phyloP scores from a whole-genome alignment of 2,888 invertebrate species.

The Augochlorella aurata region DNA sequence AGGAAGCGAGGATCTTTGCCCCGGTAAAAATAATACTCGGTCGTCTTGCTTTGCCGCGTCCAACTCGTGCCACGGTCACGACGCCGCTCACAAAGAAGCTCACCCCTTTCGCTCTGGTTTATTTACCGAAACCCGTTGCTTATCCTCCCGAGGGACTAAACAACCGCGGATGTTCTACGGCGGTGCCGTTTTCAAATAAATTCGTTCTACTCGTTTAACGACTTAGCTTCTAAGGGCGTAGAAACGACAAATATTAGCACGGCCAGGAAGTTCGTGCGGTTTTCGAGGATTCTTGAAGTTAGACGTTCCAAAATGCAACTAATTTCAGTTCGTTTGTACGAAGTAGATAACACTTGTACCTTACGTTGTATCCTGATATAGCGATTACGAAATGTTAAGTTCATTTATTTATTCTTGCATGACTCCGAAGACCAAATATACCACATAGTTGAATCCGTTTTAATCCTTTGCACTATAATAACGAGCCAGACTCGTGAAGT shows the following conservation, averaged over 20 bases:
- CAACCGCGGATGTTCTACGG: not conserved
- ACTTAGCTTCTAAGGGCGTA: not conserved
- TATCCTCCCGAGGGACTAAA: not conserved
- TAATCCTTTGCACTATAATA: too few relatives aligned
- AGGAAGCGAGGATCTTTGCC: conserved; percentile 21
- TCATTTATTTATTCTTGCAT: too few relatives aligned
- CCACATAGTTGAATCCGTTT: too few relatives aligned
- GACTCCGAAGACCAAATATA: too few relatives aligned
- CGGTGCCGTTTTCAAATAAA: not conserved
- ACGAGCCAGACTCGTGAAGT: too few relatives aligned
- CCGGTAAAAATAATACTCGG: conserved; percentile 37
- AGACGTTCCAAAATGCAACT: too few relatives aligned
- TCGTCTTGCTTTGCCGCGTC: not conserved
- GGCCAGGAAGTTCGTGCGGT: too few relatives aligned
- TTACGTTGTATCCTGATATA: too few relatives aligned
- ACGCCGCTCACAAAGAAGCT: not conserved
- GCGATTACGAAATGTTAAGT: too few relatives aligned
- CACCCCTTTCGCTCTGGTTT: not conserved
- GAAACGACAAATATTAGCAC: not conserved
- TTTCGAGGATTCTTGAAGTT: too few relatives aligned
- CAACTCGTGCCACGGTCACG: conserved; percentile 13
- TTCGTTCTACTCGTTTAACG: not conserved
- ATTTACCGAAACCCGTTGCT: not conserved
- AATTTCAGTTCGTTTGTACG: too few relatives aligned
- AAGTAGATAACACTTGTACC: too few relatives aligned